Conservation (phyloP, 2,797 vertebrate species). For the Pangasius djambal region DNA sequence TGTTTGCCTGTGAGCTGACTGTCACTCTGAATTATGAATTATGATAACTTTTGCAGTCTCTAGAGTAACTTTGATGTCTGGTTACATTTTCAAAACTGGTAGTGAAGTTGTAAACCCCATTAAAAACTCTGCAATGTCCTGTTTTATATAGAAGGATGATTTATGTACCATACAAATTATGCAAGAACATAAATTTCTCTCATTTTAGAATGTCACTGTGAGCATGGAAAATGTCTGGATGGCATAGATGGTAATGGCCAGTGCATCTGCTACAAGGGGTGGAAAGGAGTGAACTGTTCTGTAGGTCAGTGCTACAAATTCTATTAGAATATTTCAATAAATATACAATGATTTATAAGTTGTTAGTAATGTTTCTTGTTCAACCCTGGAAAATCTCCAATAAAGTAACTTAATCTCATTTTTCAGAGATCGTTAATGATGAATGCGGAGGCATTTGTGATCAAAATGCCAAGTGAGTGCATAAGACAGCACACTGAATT, state of each 20-base stretch:
- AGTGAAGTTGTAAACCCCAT: not conserved
- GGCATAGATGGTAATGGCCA: conserved; percentile 84
- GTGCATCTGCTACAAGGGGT: conserved; percentile 88
- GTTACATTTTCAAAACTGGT: too few relatives aligned
- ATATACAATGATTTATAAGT: not conserved
- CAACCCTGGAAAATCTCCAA: not conserved
- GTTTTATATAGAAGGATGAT: not conserved
- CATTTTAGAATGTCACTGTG: conserved; percentile 83
- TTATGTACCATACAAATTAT: not conserved
- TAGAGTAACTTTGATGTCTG: not conserved
- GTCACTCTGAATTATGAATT: not conserved
- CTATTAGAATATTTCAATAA: not conserved
- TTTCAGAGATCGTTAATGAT: conserved; percentile 79
- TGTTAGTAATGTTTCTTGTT: conserved; percentile 1
- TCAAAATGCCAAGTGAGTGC: conserved; percentile 87
- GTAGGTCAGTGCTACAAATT: conserved; percentile 71
- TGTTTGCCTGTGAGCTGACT: not conserved
- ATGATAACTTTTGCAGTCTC: too few relatives aligned
- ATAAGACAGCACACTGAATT: not conserved
- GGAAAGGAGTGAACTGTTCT: conserved; percentile 85
- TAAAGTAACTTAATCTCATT: not conserved
- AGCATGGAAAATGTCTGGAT: conserved; percentile 87
- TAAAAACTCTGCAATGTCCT: not conserved
- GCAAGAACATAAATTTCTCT: not conserved
- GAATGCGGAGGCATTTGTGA: conserved; percentile 83